Evolutionary conservation across 2,888 invertebrate genomes (phyloP).

Genomic region (Acanthosepion pharaonis): DNA sequence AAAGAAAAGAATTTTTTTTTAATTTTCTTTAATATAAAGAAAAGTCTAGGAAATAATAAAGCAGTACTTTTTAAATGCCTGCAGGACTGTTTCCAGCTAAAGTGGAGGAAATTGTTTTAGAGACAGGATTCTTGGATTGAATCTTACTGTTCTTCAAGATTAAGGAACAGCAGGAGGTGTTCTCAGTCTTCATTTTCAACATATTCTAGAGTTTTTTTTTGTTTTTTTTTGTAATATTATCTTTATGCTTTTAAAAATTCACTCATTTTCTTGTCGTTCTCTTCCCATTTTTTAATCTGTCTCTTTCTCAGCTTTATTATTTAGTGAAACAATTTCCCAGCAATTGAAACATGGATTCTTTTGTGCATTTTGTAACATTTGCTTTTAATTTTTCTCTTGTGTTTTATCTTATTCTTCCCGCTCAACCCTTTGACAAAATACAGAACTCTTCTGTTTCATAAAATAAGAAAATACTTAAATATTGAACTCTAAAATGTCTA

Average conservation of each 20-base stretch:
- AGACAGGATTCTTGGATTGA: not conserved
- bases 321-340: conserved; percentile 5
- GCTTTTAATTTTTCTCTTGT: not conserved
- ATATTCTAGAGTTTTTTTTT: not conserved
- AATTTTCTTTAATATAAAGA: not conserved
- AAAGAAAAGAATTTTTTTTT: not conserved
- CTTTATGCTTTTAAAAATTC: not conserved
- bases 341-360: conserved; percentile 7
- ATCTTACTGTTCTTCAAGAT: not conserved
- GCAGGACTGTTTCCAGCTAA: not conserved
- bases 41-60: not conserved
- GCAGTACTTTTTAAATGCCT: conserved; percentile 8
- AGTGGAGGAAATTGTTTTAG: conserved; percentile 21
- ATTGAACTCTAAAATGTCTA: not conserved
- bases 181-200: conserved; percentile 20
- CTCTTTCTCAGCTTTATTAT: not conserved
- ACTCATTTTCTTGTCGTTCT: not conserved
- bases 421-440: not conserved
- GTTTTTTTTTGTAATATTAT: not conserved
- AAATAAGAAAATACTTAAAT: conserved; percentile 4
- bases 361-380: not conserved
- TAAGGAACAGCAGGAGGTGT: not conserved
- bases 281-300: not conserved
- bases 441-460: not conserved
- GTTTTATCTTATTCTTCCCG: not conserved